Conservation (phyloP, 2,797 vertebrate species). For the Lagorchestes hirsutus region DNA sequence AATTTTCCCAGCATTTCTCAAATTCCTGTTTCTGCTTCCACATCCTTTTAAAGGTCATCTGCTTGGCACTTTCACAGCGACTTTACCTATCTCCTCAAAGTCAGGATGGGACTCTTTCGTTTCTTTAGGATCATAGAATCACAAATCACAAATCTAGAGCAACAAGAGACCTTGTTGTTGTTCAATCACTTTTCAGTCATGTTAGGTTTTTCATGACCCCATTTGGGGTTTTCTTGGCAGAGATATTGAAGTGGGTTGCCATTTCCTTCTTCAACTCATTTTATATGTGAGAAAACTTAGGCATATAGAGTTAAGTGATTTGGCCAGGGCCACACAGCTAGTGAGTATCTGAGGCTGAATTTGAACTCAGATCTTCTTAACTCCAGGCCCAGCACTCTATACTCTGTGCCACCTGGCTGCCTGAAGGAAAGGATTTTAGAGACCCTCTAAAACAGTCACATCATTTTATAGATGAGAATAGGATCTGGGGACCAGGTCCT, state of each 20-base stretch:
- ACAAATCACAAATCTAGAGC: background rate
- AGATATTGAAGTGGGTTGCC: background rate
- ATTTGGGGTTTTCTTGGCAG: background rate
- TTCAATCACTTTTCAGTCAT: background rate
- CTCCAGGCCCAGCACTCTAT: background rate
- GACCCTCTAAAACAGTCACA: background rate
- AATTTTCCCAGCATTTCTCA: background rate
- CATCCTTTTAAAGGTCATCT: background rate
- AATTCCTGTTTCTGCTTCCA: background rate
- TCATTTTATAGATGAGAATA: background rate
- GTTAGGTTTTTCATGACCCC: background rate
- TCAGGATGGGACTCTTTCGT: background rate
- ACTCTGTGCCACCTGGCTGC: background rate
- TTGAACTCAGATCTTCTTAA: background rate
- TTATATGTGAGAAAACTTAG: background rate
- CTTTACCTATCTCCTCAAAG: background rate
- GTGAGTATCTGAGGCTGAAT: background rate
- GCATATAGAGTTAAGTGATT: background rate
- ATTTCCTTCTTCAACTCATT: background rate
- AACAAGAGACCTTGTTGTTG: background rate
- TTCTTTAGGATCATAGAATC: background rate
- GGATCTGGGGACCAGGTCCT: background rate
- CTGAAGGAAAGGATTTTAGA: background rate
- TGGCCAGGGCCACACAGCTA: no score
- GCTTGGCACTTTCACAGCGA: background rate